Percentiles rank a stretch among this genome's conserved stretches.
Evolutionary conservation across 2,113 vertebrate genomes (phyloP).

Genomic region (Lota lota): DNA sequence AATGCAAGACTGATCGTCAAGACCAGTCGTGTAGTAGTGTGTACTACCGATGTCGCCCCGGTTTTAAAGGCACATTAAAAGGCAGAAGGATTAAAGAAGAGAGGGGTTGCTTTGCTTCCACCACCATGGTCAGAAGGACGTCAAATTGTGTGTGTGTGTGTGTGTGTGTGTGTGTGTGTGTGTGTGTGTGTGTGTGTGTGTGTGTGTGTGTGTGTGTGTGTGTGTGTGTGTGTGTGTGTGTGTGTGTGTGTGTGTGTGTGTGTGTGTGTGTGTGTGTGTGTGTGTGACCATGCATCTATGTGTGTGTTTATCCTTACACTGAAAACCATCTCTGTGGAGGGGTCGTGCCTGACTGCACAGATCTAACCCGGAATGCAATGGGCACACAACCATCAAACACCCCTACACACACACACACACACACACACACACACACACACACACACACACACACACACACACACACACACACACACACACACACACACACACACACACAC

Average conservation of each 20-base stretch:
- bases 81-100: neutral
- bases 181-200: too few species aligned
- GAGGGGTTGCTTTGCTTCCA: neutral
- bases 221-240: too few species aligned
- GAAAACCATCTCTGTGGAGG: slow-evolving; percentile 42
- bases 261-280: neutral
- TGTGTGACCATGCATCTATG: neutral
- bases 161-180: too few species aligned
- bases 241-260: neutral
- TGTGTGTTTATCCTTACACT: slow-evolving; percentile 19
- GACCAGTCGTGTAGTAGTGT: too few species aligned
- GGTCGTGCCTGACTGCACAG: slow-evolving; percentile 58
- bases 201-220: too few species aligned
- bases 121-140: neutral
- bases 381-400: slow-evolving; percentile 31
- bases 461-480: slow-evolving; percentile 11
- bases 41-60: too few species aligned
- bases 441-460: too few species aligned
- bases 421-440: too few species aligned
- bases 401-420: neutral
- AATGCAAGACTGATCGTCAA: too few species aligned
- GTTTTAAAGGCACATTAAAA: too few species aligned
- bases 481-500: neutral
- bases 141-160: slow-evolving; percentile 25
- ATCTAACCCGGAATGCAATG: slow-evolving; percentile 68